Evolutionary conservation across 2,113 vertebrate species (phyloP), one percentile per base, ranked within the genome.

Genomic region (Albula goreensis): DNA sequence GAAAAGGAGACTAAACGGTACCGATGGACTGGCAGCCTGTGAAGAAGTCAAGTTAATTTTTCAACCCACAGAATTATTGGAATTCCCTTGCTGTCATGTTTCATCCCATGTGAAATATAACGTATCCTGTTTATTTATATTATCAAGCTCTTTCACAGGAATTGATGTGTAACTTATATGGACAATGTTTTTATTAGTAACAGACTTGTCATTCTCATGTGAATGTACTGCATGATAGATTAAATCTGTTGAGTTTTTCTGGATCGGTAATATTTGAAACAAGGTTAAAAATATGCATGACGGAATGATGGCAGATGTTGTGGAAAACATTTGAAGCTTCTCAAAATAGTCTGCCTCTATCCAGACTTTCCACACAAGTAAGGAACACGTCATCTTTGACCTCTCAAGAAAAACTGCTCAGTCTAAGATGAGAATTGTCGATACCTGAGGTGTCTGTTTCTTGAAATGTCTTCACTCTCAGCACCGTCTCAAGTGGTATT

Each of bases 401-500:
- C 63, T 22, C n/a, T 70, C 19, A 13, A 70, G 1, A 70, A 70
- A 70, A 70, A 13, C 17, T 2, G 63, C 22, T n/a, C 17, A 70
- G 0, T 22, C n/a, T 1, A 60, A 60, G 7, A 22, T 70, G 19
- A 4, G 8, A 70, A 70, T 19, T n/a, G 63, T 70, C 19, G 5
- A 22, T 22, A 22, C 19, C 63, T 5, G 3, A 19, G 60, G 15
- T 13, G 19, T 31, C 53, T 56, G 53, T 56, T 19, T 22, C 5
- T 74, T 74, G 22, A 74, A 74, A 74, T 31, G 5, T 31, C 90
- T 92, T 91, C 56, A 41, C 60, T 22, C 22, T 4, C 92, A 99
- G 98, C 97, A 86, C 96, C 98, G 0, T 92, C 90, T 2, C 95
- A 97, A 88, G 97, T 99, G 15, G 80, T 96, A 10, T 98, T 99